Percentiles rank a stretch among this genome's conserved stretches.
Conservation (phyloP, 2,888 invertebrate species). For the Drosophila acutilabella region DNA sequence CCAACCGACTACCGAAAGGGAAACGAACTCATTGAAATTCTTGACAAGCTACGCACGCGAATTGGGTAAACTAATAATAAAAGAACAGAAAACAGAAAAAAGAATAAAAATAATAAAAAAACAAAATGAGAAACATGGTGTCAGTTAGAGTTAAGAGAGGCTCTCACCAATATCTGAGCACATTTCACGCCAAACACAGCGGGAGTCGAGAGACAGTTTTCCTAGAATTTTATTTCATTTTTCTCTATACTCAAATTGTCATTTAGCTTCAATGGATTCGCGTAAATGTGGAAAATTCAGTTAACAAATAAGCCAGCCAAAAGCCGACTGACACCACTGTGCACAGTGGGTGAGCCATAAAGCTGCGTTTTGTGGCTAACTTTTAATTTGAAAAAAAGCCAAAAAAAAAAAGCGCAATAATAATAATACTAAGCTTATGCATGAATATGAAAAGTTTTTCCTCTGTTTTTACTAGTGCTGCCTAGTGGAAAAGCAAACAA, state of each 20-base stretch:
- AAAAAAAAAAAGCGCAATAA: background rate
- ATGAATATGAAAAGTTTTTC: constrained; percentile 39
- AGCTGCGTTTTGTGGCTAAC: constrained; percentile 30
- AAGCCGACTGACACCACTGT: constrained; percentile 6
- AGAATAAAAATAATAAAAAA: constrained; percentile 9
- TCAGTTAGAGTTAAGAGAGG: constrained; percentile 3
- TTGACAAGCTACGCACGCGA: constrained; percentile 63
- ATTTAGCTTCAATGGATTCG: constrained; percentile 33
- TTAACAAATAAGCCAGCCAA: constrained; percentile 41
- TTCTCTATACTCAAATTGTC: constrained; percentile 33
- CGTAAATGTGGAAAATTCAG: constrained; percentile 49
- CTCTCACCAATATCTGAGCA: constrained; percentile 4
- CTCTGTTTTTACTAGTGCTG: constrained; percentile 12
- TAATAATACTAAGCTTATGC: constrained; percentile 10
- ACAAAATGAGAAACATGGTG: constrained; percentile 8
- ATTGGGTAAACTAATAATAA: constrained; percentile 63
- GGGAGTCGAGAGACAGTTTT: constrained; percentile 27
- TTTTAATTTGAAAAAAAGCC: constrained; percentile 66
- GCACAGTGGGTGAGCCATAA: constrained; percentile 40
- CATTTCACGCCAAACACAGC: background rate
- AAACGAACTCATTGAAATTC: constrained; percentile 81
- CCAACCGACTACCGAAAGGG: constrained; percentile 75
- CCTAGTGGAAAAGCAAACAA: constrained; percentile 36
- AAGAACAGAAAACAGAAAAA: constrained; percentile 32
- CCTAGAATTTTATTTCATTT: constrained; percentile 15